Evolutionary conservation across 2,888 invertebrate species (phyloP).

Genomic region (Andrena bucephala): DNA sequence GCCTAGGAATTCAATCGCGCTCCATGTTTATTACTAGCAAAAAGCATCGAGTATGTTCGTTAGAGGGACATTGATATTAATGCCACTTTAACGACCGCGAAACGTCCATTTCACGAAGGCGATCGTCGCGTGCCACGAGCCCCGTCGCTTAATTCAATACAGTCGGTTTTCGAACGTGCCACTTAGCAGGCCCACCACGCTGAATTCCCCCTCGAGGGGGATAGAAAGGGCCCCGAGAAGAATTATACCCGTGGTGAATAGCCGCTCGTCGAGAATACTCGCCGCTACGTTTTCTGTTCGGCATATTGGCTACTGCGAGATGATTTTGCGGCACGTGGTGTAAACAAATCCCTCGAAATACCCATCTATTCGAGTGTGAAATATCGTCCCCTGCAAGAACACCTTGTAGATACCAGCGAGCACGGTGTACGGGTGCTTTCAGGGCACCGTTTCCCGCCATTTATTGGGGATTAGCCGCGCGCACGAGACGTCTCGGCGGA

Average conservation of each 20-base stretch:
- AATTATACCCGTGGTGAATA: neutral
- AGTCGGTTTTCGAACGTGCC: conserved; percentile 41
- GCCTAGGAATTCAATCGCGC: too few species aligned
- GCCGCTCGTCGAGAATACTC: neutral
- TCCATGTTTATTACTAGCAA: too few species aligned
- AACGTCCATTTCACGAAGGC: conserved; percentile 70
- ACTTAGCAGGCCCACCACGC: conserved; percentile 1
- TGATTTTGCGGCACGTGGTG: too few species aligned
- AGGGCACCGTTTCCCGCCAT: too few species aligned
- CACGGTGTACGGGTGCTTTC: too few species aligned
- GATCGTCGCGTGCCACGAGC: conserved; percentile 77
- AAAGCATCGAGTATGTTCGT: too few species aligned
- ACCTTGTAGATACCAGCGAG: too few species aligned
- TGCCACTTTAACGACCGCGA: conserved; percentile 68
- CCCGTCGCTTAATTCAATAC: conserved; percentile 75
- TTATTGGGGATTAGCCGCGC: neutral
- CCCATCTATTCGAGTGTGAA: too few species aligned
- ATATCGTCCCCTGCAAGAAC: too few species aligned
- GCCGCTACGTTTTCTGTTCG: too few species aligned
- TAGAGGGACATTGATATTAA: conserved; percentile 77
- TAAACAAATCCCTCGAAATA: too few species aligned
- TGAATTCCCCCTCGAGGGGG: neutral
- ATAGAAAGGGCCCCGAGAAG: neutral
- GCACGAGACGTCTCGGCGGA: neutral
- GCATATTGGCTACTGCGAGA: too few species aligned